These are phyloP conservation scores for Pyrrhia umbra DNA, from an alignment of 2,888 invertebrate genomes.

Conservation along the genomic window DNA sequence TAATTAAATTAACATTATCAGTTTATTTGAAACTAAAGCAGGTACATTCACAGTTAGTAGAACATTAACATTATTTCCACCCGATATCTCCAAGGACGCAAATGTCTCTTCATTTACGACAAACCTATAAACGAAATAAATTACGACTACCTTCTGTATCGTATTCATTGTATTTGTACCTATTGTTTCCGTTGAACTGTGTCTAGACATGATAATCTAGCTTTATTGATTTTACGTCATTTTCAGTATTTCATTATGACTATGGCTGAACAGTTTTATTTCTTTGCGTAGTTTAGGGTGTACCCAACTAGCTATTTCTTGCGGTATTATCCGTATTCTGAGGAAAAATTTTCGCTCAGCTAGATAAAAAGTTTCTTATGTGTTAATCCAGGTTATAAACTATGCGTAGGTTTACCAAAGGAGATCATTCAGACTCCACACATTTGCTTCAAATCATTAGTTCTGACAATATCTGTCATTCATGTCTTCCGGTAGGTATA, in stretches of 20 bases:
- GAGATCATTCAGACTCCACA: too few species aligned
- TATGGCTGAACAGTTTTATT: neutral
- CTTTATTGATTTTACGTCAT: conserved; percentile 11
- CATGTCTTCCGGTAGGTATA: too few species aligned
- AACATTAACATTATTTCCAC: neutral
- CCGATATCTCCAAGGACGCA: conserved; percentile 30
- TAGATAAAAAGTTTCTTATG: too few species aligned
- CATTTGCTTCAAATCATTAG: too few species aligned
- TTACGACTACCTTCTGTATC: conserved; percentile 11
- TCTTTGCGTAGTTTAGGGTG: neutral
- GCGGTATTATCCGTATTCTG: too few species aligned
- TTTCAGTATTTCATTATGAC: conserved; percentile 12
- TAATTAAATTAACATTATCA: too few species aligned
- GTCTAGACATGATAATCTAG: conserved; percentile 41
- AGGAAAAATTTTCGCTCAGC: too few species aligned
- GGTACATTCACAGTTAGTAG: neutral
- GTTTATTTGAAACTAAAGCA: neutral
- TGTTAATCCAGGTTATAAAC: too few species aligned
- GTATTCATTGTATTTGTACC: conserved; percentile 5
- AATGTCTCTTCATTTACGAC: conserved; percentile 13
- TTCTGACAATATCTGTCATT: too few species aligned
- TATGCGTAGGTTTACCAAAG: too few species aligned
- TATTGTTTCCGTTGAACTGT: conserved; percentile 6
- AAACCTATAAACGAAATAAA: conserved; percentile 20
- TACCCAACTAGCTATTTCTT: too few species aligned